phyloP scores from a whole-genome alignment of 2,113 vertebrate genomes.

The Lethenteron reissneri region DNA sequence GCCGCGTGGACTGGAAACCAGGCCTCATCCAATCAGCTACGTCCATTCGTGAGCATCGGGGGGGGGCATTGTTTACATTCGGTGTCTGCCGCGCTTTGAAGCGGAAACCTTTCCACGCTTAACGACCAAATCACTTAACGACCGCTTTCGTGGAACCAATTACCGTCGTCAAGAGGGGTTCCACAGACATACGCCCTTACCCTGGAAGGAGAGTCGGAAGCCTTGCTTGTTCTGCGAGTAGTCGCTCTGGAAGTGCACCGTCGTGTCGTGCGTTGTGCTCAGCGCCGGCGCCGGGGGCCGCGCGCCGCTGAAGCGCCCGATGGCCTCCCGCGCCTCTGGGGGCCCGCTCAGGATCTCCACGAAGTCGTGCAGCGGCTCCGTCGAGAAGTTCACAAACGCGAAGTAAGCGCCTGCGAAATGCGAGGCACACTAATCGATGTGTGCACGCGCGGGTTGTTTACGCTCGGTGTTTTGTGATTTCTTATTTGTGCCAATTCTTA shows the following conservation, averaged over 20 bases:
- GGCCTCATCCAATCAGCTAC: too few species aligned
- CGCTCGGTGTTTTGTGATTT: too few species aligned
- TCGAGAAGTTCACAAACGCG: constrained; percentile 91
- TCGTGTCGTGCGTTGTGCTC: constrained; percentile 72
- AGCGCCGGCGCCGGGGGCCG: constrained; percentile 51
- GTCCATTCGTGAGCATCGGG: too few species aligned
- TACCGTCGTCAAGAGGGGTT: constrained; percentile 10
- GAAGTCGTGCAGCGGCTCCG: constrained; percentile 84
- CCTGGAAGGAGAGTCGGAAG: constrained; percentile 83
- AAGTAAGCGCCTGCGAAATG: constrained; percentile 51
- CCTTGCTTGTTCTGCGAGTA: constrained; percentile 91
- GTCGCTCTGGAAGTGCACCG: constrained; percentile 82
- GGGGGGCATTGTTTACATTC: too few species aligned
- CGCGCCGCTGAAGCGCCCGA: constrained; percentile 65
- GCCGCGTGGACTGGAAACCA: too few species aligned
- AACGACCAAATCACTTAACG: neutral
- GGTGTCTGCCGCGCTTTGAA: too few species aligned
- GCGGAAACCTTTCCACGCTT: too few species aligned
- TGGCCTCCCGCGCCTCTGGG: constrained; percentile 60
- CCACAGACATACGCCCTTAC: constrained; percentile 22
- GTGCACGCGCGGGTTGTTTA: too few species aligned
- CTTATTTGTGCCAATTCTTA: too few species aligned
- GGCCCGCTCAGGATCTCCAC: constrained; percentile 82
- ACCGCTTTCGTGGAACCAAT: neutral
- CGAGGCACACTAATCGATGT: neutral